Evolutionary conservation across 2,797 vertebrate genomes (phyloP), one percentile per base, ranked within the genome.

Genomic region (Garrulus glandarius): DNA sequence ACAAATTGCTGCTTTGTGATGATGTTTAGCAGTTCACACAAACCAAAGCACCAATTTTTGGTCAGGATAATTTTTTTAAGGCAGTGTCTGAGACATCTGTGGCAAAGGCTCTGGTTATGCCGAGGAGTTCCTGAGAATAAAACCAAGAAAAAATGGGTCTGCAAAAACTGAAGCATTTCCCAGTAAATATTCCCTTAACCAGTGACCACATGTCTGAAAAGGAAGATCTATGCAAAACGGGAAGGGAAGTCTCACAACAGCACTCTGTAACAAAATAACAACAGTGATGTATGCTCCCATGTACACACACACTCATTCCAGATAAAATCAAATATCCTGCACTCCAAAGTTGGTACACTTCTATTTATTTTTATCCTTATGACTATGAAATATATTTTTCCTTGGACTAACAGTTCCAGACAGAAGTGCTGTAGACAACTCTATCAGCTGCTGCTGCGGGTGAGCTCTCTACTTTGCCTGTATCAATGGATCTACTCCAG

Each of bases 71-170:
- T 79, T 95, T 92, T 97, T 97, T 89, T 96, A 97, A 98, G 98
- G 97, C 97, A 97, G 95, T 95, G 97, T 98, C 98, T 98, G 98
- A 97, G 98, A 98, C 97, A 82, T 97, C 97, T 98, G 98, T 97
- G 98, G 98, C 75, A 95, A 96, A 97, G 96, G 96, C 97, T 97
- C 97, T 95, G 96, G 95, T 97, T 98, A 97, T 98, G 97, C 97
- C 44, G 9, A 93, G 97, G 91, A 98, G 97, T 94, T 95, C 97
- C 92, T 89, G 87, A 87, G 97, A 97, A 98, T 96, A 95, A 97
- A 97, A 97, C 60, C 44, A 90, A 97, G 95, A 97, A 93, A 93
- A 95, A 71, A 88, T 90, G 22, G 69, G 77, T 92, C 96, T 96
- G 94, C 93, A 98, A 96, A 97, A 96, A 60, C 87, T 71, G 49